These are phyloP conservation scores for Conchocele bisecta DNA, from an alignment of 2,888 invertebrate genomes.

Conservation along the genomic window DNA sequence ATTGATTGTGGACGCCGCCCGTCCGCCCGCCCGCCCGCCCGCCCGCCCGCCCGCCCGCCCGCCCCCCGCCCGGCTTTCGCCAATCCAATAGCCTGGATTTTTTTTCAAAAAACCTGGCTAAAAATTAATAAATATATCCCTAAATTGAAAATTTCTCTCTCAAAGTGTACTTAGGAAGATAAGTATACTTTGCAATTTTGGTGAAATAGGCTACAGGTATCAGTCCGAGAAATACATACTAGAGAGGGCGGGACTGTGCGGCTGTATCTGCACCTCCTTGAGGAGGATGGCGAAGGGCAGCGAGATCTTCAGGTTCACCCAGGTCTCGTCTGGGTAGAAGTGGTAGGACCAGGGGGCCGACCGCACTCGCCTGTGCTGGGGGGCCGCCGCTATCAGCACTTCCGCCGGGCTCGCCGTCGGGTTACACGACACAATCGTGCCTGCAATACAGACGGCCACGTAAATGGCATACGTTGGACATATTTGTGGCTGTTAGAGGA, in stretches of 20 bases:
- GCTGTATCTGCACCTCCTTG: slow-evolving; percentile 88
- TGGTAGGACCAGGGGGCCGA: slow-evolving; percentile 98
- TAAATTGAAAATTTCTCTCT: no score
- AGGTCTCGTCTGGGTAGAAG: slow-evolving; percentile 93
- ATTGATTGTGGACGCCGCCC: no score
- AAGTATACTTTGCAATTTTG: no score
- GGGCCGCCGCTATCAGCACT: slow-evolving; percentile 91
- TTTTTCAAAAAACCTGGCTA: no score
- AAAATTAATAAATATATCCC: no score
- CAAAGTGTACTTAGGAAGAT: no score
- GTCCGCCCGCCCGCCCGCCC: no score
- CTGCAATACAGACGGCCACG: slow-evolving; percentile 75
- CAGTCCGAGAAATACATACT: no score
- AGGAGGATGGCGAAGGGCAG: slow-evolving; percentile 94
- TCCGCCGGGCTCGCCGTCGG: slow-evolving; percentile 95
- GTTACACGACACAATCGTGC: slow-evolving; percentile 90
- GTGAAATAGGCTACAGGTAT: no score
- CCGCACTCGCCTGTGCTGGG: slow-evolving; percentile 92
- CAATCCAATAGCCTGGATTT: no score
- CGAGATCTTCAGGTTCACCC: slow-evolving; percentile 93
- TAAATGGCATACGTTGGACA: neutral
- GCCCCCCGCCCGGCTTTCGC: no score
- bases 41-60: no score
- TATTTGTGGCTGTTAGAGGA: neutral
- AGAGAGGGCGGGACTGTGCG: slow-evolving; percentile 80